Evolutionary conservation across 2,113 vertebrate genomes (phyloP), one percentile per base, ranked within the genome.

Genomic region (Gadus macrocephalus): DNA sequence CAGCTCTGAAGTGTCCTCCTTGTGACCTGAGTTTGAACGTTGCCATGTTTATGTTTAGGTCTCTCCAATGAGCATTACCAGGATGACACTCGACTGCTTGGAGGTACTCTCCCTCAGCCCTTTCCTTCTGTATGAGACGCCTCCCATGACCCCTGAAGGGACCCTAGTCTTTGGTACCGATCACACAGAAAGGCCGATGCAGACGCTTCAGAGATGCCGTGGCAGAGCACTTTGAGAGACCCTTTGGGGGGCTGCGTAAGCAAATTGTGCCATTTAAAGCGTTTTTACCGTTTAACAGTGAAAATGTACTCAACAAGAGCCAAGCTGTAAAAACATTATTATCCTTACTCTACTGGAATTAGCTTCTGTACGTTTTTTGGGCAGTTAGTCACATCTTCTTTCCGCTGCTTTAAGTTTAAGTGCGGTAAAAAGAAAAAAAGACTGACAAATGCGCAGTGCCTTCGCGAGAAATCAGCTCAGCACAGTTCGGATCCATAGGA

Each of bases 41-140:
- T 62, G 70, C 87, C 72, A 89, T 92, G 88, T 92, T 84, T 92
- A 90, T 92, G 91, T 92, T 89, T 90, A 92, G 91, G 91, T 92
- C 84, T 92, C 83, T 89, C 89, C 90, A 87, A 83, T 91, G 91
- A 92, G 80, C 91, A 87, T 92, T 92, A 91, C 91, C 91, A 89
- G 89, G 91, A 92, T 86, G 91, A 92, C 85, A 90, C 88, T 20
- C 88, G 89, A 63, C 91, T 92, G 79, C 90, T 92, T 88, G 89
- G 91, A 92, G 91, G 91, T 92, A 92, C 88, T 85, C 73, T 72
- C 81, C 87, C 78, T 84, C 81, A 83, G 78, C 83, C 75, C 84
- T 81, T 78, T 87, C 76, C 76, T 80, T 69, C 83, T 80, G 69
- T 86, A 73, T 87, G 81, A 74, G 72, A 77, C 72, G 80, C 84